Percentiles rank a stretch among this genome's conserved stretches.
Evolutionary conservation across 1,140 invertebrate species (phyloP).

Genomic region (Lucilia cuprina): DNA sequence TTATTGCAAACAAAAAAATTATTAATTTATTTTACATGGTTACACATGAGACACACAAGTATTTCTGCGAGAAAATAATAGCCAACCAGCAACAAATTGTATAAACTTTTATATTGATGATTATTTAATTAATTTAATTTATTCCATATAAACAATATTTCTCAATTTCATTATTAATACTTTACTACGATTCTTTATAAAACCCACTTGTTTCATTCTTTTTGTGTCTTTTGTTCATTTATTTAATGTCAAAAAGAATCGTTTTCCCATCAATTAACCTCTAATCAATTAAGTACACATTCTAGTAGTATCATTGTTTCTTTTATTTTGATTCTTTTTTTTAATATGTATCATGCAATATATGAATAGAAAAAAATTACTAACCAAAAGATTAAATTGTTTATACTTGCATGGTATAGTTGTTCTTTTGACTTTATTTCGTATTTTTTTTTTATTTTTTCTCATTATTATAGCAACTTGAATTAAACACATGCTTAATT

Average conservation of each 20-base stretch:
- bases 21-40: background rate
- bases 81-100: no score
- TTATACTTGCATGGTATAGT: background rate
- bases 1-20: background rate
- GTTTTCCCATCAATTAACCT: constrained; percentile 13
- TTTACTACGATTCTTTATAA: no score
- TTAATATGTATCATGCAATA: background rate
- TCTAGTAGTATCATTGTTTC: background rate
- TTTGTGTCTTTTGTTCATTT: background rate
- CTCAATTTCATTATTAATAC: background rate
- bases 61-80: background rate
- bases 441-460: background rate
- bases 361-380: background rate
- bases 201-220: no score
- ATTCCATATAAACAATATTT: background rate
- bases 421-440: background rate
- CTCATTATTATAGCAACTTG: background rate
- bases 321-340: background rate
- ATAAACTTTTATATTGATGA: background rate
- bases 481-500: constrained; percentile 11
- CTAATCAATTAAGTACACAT: constrained; percentile 5
- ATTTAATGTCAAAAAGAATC: background rate
- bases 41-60: background rate
- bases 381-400: background rate
- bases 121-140: constrained; percentile 5